Evolutionary conservation across 2,888 invertebrate species (phyloP).

Genomic region (Drosophila villosipedis): DNA sequence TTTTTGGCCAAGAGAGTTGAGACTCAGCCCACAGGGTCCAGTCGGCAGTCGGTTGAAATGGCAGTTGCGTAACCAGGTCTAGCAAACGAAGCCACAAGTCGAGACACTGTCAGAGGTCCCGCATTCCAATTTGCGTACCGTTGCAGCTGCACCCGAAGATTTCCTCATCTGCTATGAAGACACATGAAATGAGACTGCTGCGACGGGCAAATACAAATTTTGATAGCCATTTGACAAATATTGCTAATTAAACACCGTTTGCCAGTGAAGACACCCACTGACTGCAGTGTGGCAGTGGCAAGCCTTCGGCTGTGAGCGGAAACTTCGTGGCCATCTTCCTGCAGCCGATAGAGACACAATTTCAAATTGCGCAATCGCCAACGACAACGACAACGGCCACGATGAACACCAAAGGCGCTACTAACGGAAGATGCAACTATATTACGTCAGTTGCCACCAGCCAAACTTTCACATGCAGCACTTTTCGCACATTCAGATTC

Average conservation of each 20-base stretch:
- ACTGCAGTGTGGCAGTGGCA: conserved; percentile 1
- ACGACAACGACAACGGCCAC: conserved; percentile 31
- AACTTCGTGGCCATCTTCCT: conserved; percentile 60
- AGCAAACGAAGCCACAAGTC: conserved; percentile 46
- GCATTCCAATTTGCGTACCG: conserved; percentile 72
- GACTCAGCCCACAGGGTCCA: conserved; percentile 38
- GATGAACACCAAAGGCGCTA: conserved; percentile 27
- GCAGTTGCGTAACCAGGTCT: conserved; percentile 56
- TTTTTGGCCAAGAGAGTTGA: conserved; percentile 8
- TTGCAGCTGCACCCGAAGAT: conserved; percentile 52
- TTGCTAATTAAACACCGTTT: conserved; percentile 61
- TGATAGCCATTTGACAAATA: conserved; percentile 69
- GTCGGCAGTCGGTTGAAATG: background rate
- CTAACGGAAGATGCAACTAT: conserved; percentile 60
- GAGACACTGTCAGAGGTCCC: conserved; percentile 71
- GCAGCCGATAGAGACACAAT: conserved; percentile 50
- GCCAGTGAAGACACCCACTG: conserved; percentile 28
- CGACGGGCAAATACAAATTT: conserved; percentile 40
- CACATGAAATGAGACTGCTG: conserved; percentile 56
- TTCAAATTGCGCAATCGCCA: conserved; percentile 65
- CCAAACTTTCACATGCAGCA: conserved; percentile 47
- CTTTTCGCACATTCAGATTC: conserved; percentile 8
- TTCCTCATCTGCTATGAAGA: conserved; percentile 61
- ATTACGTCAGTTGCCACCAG: conserved; percentile 56
- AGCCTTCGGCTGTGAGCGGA: conserved; percentile 44